Base-by-base conservation (phyloP, 1,140 invertebrate genomes). In the Calliopsis andreniformis region DNA sequence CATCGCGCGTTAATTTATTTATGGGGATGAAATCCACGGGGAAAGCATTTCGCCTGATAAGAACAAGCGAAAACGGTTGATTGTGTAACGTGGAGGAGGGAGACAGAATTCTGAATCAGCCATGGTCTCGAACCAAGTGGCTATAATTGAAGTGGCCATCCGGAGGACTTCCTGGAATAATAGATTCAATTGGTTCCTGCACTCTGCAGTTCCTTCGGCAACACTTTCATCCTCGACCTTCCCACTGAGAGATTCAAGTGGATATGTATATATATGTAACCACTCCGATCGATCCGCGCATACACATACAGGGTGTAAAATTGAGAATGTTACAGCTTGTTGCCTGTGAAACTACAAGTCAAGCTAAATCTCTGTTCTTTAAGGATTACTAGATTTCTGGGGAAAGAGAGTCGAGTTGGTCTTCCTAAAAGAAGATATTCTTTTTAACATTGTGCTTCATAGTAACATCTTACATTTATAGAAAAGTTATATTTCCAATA, bases 141-240 rank as follows among this genome's bases (percentile, higher is more conserved):
- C 18, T 47, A 53, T 63, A 72, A 62, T 62, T 63, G 70, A 72
- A 72, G 70, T 72, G 59, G 68, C 55, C 51, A 16, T 16, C 39
- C 39, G 18, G 35, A 63, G 70, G 49, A 63, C 59, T 56, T 63
- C n/a, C 59, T 55, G 49, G 59, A 72, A 72, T 63, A 72, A 72
- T 59, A 72, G 49, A 72, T 55, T 72, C 59, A 62, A 62, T 63
- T 72, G 70, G 70, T 63, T 23, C 59, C 30, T 6, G 7, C 47
- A 61, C 58, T 71, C 45, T 42, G 20, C 42, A 25, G 32, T 43
- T 62, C 23, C 59, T 72, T 72, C 59, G 18, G 49, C 49, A 18
- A 62, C 58, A 49, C 67, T 58, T 47, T 58, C 67, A 58, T 69
- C 39, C 53, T 58, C 67, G 53, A 69, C 35, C 67, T 58, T 58